phyloP scores from a whole-genome alignment of 2,797 vertebrate genomes.

The Ataeniobius toweri region DNA sequence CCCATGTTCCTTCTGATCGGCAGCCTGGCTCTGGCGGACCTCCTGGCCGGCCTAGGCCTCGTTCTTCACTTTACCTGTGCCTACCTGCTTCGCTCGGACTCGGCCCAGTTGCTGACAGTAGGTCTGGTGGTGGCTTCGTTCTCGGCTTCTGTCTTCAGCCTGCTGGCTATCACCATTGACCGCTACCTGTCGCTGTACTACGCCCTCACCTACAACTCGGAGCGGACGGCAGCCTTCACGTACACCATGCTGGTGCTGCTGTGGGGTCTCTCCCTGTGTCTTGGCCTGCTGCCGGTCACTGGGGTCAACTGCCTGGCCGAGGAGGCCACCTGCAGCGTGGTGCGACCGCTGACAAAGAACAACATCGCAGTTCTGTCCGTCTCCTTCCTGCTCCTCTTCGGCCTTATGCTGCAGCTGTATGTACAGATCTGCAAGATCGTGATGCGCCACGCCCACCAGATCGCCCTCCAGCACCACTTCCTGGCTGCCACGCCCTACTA shows the following conservation, averaged over 20 bases:
- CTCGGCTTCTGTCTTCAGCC: slow-evolving; percentile 96
- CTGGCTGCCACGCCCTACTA: slow-evolving; percentile 97
- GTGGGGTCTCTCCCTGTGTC: slow-evolving; percentile 92
- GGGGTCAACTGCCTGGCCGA: slow-evolving; percentile 97
- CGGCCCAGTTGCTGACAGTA: slow-evolving; percentile 92
- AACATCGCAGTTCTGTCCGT: slow-evolving; percentile 92
- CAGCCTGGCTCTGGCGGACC: slow-evolving; percentile 96
- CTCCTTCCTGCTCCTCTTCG: slow-evolving; percentile 96
- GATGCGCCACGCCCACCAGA: slow-evolving; percentile 97
- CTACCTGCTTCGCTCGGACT: slow-evolving; percentile 93
- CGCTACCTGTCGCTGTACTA: slow-evolving; percentile 98
- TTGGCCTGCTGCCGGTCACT: slow-evolving; percentile 92
- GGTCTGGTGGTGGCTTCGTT: slow-evolving; percentile 97
- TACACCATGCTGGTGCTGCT: slow-evolving; percentile 95
- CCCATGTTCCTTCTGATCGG: slow-evolving; percentile 98
- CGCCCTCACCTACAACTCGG: slow-evolving; percentile 96
- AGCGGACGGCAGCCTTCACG: slow-evolving; percentile 96
- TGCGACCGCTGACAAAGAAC: slow-evolving; percentile 96
- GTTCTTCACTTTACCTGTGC: slow-evolving; percentile 95
- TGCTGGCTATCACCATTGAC: slow-evolving; percentile 98
- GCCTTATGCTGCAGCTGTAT: slow-evolving; percentile 98
- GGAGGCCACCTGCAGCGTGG: slow-evolving; percentile 94
- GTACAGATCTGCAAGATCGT: slow-evolving; percentile 99
- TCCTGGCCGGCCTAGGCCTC: slow-evolving; percentile 94
- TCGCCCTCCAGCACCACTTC: slow-evolving; percentile 98